Conservation (phyloP, 2,888 invertebrate genomes). For the Linnaemya vulpina region DNA sequence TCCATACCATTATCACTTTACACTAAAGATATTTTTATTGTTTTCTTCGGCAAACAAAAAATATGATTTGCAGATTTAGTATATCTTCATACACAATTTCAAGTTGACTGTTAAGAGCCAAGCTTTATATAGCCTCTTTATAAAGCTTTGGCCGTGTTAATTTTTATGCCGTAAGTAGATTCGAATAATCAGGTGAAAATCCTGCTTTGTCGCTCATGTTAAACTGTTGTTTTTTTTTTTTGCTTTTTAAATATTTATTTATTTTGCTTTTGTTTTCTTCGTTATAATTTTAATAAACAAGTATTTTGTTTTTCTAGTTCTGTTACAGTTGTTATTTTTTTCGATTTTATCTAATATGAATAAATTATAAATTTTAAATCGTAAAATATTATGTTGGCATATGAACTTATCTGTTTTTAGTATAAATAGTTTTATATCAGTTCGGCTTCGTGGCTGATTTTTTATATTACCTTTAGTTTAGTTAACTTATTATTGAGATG, state of each 20-base stretch:
- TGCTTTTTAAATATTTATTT: constrained; percentile 78
- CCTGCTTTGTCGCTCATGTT: constrained; percentile 73
- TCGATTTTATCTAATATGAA: constrained; percentile 50
- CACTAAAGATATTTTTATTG: constrained; percentile 26
- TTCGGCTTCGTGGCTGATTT: neutral
- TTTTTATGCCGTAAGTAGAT: constrained; percentile 15
- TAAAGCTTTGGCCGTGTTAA: constrained; percentile 37
- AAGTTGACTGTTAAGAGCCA: constrained; percentile 34
- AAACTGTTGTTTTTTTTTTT: constrained; percentile 59
- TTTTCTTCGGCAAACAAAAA: constrained; percentile 64
- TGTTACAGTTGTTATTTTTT: constrained; percentile 71
- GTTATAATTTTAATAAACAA: constrained; percentile 75
- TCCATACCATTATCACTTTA: constrained; percentile 79
- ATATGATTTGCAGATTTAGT: constrained; percentile 16
- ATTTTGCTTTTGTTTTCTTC: constrained; percentile 32
- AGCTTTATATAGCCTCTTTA: constrained; percentile 63
- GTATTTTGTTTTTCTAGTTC: constrained; percentile 80
- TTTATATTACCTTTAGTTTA: neutral
- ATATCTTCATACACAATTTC: constrained; percentile 47
- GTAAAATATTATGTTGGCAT: constrained; percentile 35
- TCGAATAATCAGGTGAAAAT: constrained; percentile 74
- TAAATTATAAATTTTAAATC: constrained; percentile 61
- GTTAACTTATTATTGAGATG: no score
- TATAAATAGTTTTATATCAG: neutral
- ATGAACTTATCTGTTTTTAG: neutral